phyloP scores from a whole-genome alignment of 2,888 invertebrate species.

The Cyaniris semiargus region DNA sequence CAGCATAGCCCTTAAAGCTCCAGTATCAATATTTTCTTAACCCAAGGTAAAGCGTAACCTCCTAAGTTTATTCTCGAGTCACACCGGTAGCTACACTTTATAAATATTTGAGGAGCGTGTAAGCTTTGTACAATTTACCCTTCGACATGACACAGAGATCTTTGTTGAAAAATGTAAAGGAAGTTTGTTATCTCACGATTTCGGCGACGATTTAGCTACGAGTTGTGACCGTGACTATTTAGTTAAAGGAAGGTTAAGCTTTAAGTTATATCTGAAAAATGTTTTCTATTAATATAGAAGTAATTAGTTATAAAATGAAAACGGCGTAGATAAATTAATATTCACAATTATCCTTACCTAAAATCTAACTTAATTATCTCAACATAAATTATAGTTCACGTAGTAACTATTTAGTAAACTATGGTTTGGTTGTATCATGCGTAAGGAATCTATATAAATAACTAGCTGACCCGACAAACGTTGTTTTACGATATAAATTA shows the following conservation, averaged over 20 bases:
- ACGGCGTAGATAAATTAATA: too few relatives aligned
- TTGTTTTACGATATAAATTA: too few relatives aligned
- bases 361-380: too few relatives aligned
- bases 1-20: neutral
- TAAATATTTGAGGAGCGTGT: conserved; percentile 30
- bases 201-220: neutral
- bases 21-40: neutral
- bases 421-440: too few relatives aligned
- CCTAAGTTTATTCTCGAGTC: conserved; percentile 21
- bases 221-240: neutral
- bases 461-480: too few relatives aligned
- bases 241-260: neutral
- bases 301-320: too few relatives aligned
- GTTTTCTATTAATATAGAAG: too few relatives aligned
- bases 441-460: too few relatives aligned
- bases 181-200: conserved; percentile 9
- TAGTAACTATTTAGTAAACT: too few relatives aligned
- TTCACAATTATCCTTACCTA: too few relatives aligned
- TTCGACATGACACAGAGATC: conserved; percentile 18
- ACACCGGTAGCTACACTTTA: conserved; percentile 5
- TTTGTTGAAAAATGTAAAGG: conserved; percentile 19
- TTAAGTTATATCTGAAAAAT: too few relatives aligned
- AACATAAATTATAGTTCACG: too few relatives aligned
- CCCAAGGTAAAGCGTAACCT: conserved; percentile 1
- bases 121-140: conserved; percentile 30